Evolutionary conservation across 2,113 vertebrate genomes (phyloP).

Genomic region (Brachirus orientalis): DNA sequence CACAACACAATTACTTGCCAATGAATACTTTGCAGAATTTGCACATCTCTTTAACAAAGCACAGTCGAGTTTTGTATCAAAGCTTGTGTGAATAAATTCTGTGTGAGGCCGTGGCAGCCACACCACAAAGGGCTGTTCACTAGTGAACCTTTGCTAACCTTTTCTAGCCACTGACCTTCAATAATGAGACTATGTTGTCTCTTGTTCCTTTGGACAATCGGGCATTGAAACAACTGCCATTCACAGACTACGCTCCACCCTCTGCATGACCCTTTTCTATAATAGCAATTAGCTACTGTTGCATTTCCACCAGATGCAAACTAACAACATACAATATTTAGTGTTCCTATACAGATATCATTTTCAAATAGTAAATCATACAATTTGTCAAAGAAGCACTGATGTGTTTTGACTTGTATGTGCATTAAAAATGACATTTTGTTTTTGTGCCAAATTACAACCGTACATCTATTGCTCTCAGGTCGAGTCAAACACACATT

Average conservation of each 20-base stretch:
- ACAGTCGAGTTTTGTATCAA: constrained; percentile 59
- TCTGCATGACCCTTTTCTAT: constrained; percentile 65
- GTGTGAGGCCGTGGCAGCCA: constrained; percentile 52
- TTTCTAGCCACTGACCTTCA: constrained; percentile 78
- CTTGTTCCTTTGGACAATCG: constrained; percentile 80
- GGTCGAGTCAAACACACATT: constrained; percentile 11
- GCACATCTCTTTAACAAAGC: constrained; percentile 60
- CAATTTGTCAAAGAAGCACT: background rate
- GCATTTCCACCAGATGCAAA: constrained; percentile 65
- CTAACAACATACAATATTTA: constrained; percentile 44
- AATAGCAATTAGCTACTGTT: constrained; percentile 72
- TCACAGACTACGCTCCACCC: constrained; percentile 68
- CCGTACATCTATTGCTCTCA: background rate
- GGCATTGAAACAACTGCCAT: constrained; percentile 80
- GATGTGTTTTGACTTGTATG: constrained; percentile 1
- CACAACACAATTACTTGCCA: constrained; percentile 33
- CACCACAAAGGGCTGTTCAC: constrained; percentile 71
- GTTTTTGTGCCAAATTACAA: background rate
- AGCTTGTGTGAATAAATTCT: constrained; percentile 64
- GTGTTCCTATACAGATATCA: constrained; percentile 26
- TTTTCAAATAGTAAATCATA: constrained; percentile 24
- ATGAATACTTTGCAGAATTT: constrained; percentile 50
- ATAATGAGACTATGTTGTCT: constrained; percentile 82
- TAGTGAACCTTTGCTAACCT: constrained; percentile 80
- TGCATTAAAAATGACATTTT: background rate